These are phyloP conservation scores for Bembecia ichneumoniformis DNA, from an alignment of 2,888 invertebrate species.

Conservation along the genomic window DNA sequence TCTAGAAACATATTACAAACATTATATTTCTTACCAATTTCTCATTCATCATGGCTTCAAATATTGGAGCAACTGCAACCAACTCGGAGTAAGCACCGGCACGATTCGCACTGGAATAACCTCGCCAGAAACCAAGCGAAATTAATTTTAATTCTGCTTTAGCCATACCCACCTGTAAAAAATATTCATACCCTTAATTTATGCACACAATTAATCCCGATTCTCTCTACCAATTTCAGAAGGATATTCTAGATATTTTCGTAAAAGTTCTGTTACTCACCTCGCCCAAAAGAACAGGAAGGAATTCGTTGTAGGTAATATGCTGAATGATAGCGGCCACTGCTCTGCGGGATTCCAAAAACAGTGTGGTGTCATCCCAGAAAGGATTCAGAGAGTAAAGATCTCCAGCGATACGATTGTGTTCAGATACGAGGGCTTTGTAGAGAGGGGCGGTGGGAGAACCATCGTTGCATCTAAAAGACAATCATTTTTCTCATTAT, in stretches of 20 bases:
- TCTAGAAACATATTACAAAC: not conserved
- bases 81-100: conserved; percentile 83
- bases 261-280: conserved; percentile 41
- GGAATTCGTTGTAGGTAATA: conserved; percentile 86
- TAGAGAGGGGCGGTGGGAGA: conserved; percentile 81
- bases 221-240: no score
- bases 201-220: not conserved
- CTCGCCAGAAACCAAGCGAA: conserved; percentile 80
- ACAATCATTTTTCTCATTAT: not conserved
- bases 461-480: conserved; percentile 71
- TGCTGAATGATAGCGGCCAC: conserved; percentile 87
- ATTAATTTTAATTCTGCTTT: conserved; percentile 75
- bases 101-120: conserved; percentile 85
- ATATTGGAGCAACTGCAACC: conserved; percentile 82
- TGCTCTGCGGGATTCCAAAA: conserved; percentile 81
- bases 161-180: conserved; percentile 71
- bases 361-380: conserved; percentile 85
- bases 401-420: conserved; percentile 83
- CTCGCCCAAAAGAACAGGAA: conserved; percentile 83
- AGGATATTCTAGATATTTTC: no score
- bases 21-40: conserved; percentile 65
- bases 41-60: conserved; percentile 82
- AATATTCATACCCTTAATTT: not conserved
- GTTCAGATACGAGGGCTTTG: conserved; percentile 80
- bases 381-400: conserved; percentile 80